These are phyloP conservation scores for Linhomoeus sp. DNA, from an alignment of 2,888 invertebrate species.

Conservation along the genomic window DNA sequence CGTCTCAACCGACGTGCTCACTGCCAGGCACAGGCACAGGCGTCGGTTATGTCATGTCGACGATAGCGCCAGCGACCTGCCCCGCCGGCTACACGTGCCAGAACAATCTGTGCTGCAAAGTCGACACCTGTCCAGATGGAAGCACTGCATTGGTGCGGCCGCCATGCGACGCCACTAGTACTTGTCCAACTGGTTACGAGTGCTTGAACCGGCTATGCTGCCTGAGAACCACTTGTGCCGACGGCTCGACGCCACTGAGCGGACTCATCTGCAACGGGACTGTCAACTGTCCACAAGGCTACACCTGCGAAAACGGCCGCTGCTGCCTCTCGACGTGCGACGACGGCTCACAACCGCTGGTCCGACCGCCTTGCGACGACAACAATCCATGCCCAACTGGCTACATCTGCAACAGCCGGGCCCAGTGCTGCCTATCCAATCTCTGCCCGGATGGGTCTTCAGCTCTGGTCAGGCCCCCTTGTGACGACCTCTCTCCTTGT, in stretches of 20 bases:
- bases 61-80: no score
- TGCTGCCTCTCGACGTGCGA: no score
- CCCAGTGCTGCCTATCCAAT: neutral
- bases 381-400: neutral
- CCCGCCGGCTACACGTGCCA: neutral
- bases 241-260: no score
- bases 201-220: neutral
- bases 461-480: neutral
- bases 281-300: no score
- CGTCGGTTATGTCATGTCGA: no score
- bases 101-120: neutral
- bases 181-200: neutral
- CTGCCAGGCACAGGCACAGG: no score
- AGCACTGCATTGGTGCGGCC: neutral
- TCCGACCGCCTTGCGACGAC: neutral
- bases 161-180: no score
- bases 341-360: no score
- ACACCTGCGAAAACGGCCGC: no score
- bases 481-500: constrained; percentile 5
- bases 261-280: no score
- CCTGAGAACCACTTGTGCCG: neutral
- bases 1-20: no score
- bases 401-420: neutral
- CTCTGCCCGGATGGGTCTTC: neutral
- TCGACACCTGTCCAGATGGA: neutral